Conservation (phyloP, 2,888 invertebrate genomes). For the Eurytoma adleriae region DNA sequence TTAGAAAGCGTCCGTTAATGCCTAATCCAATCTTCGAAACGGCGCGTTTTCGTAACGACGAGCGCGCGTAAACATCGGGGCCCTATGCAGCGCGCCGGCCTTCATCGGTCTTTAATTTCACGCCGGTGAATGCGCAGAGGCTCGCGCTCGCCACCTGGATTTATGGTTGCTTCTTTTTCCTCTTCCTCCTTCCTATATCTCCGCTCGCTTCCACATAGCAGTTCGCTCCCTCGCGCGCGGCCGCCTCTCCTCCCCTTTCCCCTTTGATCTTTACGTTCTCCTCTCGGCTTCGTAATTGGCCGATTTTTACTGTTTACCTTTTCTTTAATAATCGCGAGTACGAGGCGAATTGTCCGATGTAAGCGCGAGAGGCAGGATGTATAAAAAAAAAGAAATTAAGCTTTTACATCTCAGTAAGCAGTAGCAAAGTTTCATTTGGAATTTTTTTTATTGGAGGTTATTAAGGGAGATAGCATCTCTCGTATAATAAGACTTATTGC, state of each 20-base stretch:
- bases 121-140: slow-evolving; percentile 62
- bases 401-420: too few species aligned
- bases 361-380: too few species aligned
- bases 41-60: slow-evolving; percentile 34
- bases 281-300: slow-evolving; percentile 44
- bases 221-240: slow-evolving; percentile 27
- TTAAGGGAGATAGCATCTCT: slow-evolving; percentile 39
- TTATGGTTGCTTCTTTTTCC: slow-evolving; percentile 61
- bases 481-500: not conserved
- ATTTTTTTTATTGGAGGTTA: too few species aligned
- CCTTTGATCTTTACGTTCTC: slow-evolving; percentile 33
- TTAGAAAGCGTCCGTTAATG: slow-evolving; percentile 42
- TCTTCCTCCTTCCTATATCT: slow-evolving; percentile 45
- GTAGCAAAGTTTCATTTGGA: too few species aligned
- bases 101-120: slow-evolving; percentile 67
- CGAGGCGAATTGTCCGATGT: not conserved
- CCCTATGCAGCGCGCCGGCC: slow-evolving; percentile 55
- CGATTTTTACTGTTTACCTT: slow-evolving; percentile 48
- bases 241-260: not conserved
- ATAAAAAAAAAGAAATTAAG: too few species aligned
- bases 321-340: slow-evolving; percentile 41
- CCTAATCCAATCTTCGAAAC: slow-evolving; percentile 29
- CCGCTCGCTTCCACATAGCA: slow-evolving; percentile 21
- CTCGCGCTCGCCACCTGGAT: slow-evolving; percentile 60
- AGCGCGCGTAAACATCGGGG: slow-evolving; percentile 44